Evolutionary conservation across 92 coral and sea anemone genomes (phyloP), one percentile per base, ranked within the genome.

Genomic region (Isaurus tuberculatus): DNA sequence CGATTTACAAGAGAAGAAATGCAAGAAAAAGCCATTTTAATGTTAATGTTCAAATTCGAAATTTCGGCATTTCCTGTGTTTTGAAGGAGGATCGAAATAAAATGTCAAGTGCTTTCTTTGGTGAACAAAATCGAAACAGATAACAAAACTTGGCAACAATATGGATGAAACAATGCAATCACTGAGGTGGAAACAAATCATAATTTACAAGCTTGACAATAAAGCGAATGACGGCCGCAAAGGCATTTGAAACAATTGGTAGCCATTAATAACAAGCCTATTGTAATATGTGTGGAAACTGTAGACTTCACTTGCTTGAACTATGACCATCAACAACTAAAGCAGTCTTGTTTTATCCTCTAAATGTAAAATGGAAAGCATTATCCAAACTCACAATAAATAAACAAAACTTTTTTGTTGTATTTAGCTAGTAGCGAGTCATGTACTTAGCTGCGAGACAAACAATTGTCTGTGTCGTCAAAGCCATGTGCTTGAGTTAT

Each of bases 391-490:
- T 60, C 32, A 58, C 37, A 77, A 77, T 77, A 77, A 77, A 77
- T 77, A 77, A 74, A 77, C 82, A 77, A 58, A 77, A 33, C 82
- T 77, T 57, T 67, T 34, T 7, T 9, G 82, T 30, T 77, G 20
- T 32, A 77, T 55, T 27, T 77, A 40, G 51, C 23, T 10, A 57
- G 32, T 57, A 58, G 82, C 7, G 53, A 77, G 82, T 77, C 82
- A 34, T 58, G 82, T 77, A 77, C 70, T 60, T 77, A 77, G 70
- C 82, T 77, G 82, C 20, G 68, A 77, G 70, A 77, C 82, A 77
- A 75, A 58, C 28, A 37, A 58, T 27, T 26, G 82, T 36, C 82
- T 23, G 8, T 77, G 82, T 77, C 82, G 33, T 61, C 70, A 36
- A 34, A 20, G 82, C 70, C 82, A 77, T 77, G 82, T 77, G 82